Evolutionary conservation across 2,888 invertebrate species (phyloP), one percentile per base, ranked within the genome.

Genomic region (Cephus rjabovi): DNA sequence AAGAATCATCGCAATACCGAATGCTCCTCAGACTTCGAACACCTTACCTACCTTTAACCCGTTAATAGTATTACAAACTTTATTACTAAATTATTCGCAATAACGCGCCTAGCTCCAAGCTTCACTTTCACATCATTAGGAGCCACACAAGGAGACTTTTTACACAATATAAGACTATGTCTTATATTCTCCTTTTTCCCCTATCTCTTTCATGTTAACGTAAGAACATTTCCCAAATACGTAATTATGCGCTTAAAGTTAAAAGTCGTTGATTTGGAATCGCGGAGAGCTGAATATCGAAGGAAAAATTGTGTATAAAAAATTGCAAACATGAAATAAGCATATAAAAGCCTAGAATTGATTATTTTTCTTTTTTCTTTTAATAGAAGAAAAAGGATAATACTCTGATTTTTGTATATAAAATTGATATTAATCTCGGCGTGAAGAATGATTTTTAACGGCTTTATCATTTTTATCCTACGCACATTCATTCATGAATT

Each of bases 351-450:
- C 23, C 23, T 56, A 56, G 23, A 40, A 9, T 56, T 56, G 23
- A 23, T 56, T 40, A 15, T 75, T 76, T 68, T 80, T 73, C 78
- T 79, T 79, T 75, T 80, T 83, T 81, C 75, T 82, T 87, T 84
- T 85, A 37, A 37, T 9, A 86, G 84, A 85, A 79, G 80, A 82
- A 83, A 86, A 86, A 84, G 83, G 88, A 89, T 88, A 90, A 90
- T 89, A 89, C 89, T 89, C 90, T 83, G 84, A 33, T 83, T 83
- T 84, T 86, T 87, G 85, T 86, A 87, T 82, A 88, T 82, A 83
- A 75, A 75, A 82, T 75, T 77, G 71, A 71, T 79, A 79, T 76
- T 56, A 56, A 23, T 56, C 81, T 80, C 76, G 79, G 76, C 79
- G 77, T 74, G 30, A 74, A 71, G 75, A 80, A 70, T 79, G 77